Conservation (phyloP, 2,113 vertebrate genomes). For the Pachyramphus minor region DNA sequence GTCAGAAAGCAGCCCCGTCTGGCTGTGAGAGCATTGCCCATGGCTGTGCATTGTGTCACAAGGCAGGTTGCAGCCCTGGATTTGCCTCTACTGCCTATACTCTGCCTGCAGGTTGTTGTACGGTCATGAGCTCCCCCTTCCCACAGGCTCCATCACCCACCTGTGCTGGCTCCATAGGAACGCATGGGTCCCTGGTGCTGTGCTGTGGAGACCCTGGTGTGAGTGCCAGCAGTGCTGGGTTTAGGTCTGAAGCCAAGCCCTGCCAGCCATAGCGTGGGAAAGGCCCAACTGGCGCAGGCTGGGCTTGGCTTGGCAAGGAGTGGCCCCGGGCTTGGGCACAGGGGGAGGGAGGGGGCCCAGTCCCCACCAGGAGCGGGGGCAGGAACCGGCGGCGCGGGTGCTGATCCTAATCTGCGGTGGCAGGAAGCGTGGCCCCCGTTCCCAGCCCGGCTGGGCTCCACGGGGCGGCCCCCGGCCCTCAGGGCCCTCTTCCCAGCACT, state of each 20-base stretch:
- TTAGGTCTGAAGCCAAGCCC: neutral
- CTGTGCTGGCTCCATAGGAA: neutral
- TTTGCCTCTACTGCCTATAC: neutral
- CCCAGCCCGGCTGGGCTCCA: slow-evolving; percentile 6
- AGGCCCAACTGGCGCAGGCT: neutral
- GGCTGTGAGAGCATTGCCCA: rapidly evolving
- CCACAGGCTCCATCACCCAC: neutral
- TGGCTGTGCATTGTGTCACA: neutral
- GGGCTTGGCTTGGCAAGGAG: slow-evolving; percentile 50
- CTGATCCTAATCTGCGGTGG: slow-evolving; percentile 47
- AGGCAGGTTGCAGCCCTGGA: rapidly evolving
- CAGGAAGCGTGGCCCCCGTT: slow-evolving; percentile 41
- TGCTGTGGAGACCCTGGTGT: rapidly evolving
- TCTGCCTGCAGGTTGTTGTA: neutral
- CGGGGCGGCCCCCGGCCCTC: neutral
- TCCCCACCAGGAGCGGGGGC: slow-evolving; percentile 42
- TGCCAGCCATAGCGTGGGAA: slow-evolving; percentile 45
- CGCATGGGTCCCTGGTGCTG: rapidly evolving
- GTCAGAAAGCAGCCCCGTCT: neutral
- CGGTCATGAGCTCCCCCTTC: neutral
- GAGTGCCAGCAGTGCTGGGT: neutral
- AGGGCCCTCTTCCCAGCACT: neutral
- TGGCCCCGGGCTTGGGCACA: slow-evolving; percentile 45
- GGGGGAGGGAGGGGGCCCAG: slow-evolving; percentile 16
- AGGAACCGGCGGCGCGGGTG: slow-evolving; percentile 12